Evolutionary conservation across 2,888 invertebrate genomes (phyloP), one percentile per base, ranked within the genome.

Genomic region (Sabellastarte sp.): DNA sequence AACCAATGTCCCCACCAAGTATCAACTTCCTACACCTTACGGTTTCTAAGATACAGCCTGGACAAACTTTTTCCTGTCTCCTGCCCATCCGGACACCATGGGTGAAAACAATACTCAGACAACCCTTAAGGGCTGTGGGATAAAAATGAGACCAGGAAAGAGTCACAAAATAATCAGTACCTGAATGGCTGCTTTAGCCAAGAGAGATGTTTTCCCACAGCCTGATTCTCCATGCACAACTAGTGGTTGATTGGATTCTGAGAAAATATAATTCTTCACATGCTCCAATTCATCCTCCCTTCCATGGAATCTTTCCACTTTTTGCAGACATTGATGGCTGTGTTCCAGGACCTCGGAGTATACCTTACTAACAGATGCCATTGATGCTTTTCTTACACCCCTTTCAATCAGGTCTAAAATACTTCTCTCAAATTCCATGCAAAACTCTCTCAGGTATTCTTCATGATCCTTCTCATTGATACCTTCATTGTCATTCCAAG

Each of bases 191-290:
- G 50, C 33, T 60, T 75, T 75, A n/a, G 80, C 76, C 67, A 79
- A 74, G 28, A 79, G 68, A 3, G 78, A 78, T 1, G 80, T 80
- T 64, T 80, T 80, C 0, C 80, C 80, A 68, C 75, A 74, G 0
- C 80, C 80, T 3, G 78, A 78, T 52, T 73, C 72, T 5, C 77
- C 78, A 67, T 72, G 70, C 1, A 79, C 63, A 2, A 78, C 74
- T 1, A 79, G 60, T 3, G 76, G 74, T 31, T 71, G 60, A n/a
- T 59, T 33, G 1, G 66, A 61, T 5, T 68, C 58, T 15, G 66
- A 63, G 0, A 68, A 63, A n/a, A 76, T 30, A 61, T 74, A 73
- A 5, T 63, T 60, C 4, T 65, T 52, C n/a, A 77, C 65, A 2
- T 63, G 50, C 29, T 69, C 60, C 30, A 78, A 63, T 1, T 74